Conservation (phyloP, 2,113 vertebrate genomes). For the Athene noctua region DNA sequence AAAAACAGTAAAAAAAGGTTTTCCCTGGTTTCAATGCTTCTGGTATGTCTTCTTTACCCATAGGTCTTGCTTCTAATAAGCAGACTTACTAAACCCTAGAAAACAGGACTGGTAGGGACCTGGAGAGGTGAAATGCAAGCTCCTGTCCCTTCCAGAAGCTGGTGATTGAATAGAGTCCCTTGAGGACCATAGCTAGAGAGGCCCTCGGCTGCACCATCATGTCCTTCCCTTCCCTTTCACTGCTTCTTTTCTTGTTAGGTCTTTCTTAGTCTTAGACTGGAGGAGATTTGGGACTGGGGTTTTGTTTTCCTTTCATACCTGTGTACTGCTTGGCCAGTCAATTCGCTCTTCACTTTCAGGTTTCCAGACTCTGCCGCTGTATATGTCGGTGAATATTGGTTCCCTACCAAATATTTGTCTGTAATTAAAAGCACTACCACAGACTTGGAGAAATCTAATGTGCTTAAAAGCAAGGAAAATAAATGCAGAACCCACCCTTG, state of each 20-base stretch:
- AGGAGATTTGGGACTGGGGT: not conserved
- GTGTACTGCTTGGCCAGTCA: not conserved
- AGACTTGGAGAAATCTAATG: not conserved
- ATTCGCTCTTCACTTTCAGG: not conserved
- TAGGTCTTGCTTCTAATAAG: not conserved
- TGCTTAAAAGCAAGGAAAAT: not conserved
- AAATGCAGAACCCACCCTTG: not conserved
- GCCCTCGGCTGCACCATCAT: not conserved
- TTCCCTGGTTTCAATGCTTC: not conserved
- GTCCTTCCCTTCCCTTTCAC: not conserved
- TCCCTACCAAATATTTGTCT: not conserved
- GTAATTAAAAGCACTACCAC: not conserved
- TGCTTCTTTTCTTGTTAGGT: not conserved
- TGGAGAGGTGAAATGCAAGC: not conserved
- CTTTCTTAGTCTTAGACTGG: not conserved
- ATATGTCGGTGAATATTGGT: not conserved
- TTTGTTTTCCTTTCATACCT: not conserved
- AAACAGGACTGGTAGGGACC: not conserved
- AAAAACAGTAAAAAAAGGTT: not conserved
- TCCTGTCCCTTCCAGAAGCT: not conserved
- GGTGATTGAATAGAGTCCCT: not conserved
- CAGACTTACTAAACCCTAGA: not conserved
- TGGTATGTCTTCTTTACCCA: not conserved
- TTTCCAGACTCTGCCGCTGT: not conserved
- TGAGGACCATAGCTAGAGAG: not conserved